These are phyloP conservation scores for Drosophila robusta DNA, from an alignment of 2,888 invertebrate species.

Conservation along the genomic window DNA sequence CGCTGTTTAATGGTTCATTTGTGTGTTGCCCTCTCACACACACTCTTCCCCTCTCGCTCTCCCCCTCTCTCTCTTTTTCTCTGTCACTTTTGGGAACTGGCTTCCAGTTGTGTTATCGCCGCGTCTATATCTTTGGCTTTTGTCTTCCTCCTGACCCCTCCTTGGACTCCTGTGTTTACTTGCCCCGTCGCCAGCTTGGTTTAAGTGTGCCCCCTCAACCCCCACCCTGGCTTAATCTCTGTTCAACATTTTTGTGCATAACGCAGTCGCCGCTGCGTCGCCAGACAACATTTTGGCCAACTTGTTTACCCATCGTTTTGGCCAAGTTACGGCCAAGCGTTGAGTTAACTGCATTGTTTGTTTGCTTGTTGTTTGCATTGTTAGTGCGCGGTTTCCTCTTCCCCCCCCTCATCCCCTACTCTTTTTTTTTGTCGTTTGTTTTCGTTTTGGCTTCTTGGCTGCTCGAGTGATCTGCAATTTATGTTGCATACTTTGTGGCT, in stretches of 20 bases:
- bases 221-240: constrained; percentile 52
- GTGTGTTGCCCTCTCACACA: constrained; percentile 29
- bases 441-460: constrained; percentile 7
- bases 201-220: constrained; percentile 18
- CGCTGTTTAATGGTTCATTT: constrained; percentile 82
- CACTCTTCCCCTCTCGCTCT: background rate
- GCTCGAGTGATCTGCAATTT: constrained; percentile 27
- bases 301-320: constrained; percentile 57
- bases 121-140: constrained; percentile 58
- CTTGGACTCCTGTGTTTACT: constrained; percentile 15
- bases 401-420: background rate
- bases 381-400: constrained; percentile 27
- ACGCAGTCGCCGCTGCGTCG: constrained; percentile 50
- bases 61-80: background rate
- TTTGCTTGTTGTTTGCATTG: constrained; percentile 50
- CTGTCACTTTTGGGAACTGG: constrained; percentile 32
- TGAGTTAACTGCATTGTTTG: constrained; percentile 60
- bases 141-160: constrained; percentile 22
- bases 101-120: constrained; percentile 69
- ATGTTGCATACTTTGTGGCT: constrained; percentile 63
- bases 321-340: constrained; percentile 48
- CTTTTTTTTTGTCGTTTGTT: background rate
- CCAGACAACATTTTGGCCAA: constrained; percentile 50
- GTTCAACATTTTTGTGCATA: constrained; percentile 57
- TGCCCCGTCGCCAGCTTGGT: constrained; percentile 39